phyloP scores from a whole-genome alignment of 2,113 vertebrate species.

The Oryzias javanicus region DNA sequence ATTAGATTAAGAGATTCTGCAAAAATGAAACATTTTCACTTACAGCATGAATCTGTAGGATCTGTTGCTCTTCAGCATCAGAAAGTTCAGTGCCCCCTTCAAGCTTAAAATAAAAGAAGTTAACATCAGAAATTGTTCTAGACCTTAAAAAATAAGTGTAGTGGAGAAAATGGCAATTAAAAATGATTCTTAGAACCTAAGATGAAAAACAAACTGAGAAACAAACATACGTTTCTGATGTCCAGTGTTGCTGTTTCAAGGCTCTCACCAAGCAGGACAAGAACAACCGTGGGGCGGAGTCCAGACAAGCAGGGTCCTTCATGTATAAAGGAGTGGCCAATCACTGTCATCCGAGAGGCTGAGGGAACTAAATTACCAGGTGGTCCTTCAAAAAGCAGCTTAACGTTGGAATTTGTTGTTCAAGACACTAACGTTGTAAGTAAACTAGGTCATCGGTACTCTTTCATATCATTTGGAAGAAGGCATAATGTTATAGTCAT shows the following conservation, averaged over 20 bases:
- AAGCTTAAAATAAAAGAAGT: not conserved
- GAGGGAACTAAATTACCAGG: not conserved
- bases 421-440: too few species aligned
- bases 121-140: too few species aligned
- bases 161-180: not conserved
- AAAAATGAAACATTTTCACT: not conserved
- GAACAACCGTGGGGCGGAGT: not conserved
- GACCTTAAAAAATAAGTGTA: not conserved
- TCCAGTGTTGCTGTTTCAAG: not conserved
- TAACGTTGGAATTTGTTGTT: not conserved
- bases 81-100: not conserved
- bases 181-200: not conserved
- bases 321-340: constrained; percentile 2
- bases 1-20: not conserved
- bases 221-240: not conserved
- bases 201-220: not conserved
- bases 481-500: too few species aligned
- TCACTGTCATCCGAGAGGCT: too few species aligned
- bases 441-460: too few species aligned
- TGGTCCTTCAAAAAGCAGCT: not conserved
- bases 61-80: not conserved
- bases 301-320: not conserved
- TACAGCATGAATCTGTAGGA: not conserved
- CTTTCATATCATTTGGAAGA: too few species aligned
- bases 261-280: not conserved